Conservation (phyloP, 2,797 vertebrate species). For the Sebastes elongatus region DNA sequence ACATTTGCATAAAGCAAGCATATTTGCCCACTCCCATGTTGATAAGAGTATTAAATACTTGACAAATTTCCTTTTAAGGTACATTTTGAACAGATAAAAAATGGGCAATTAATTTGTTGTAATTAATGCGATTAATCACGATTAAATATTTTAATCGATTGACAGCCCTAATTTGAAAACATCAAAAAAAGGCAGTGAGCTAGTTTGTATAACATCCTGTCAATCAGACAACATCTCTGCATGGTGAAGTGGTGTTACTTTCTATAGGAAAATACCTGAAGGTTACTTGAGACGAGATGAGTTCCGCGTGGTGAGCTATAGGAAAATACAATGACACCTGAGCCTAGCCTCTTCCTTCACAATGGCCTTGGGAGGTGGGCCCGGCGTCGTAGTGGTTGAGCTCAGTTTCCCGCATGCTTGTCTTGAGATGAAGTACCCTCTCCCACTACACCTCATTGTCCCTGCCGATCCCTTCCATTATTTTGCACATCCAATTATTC, state of each 20-base stretch:
- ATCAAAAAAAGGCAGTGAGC: background rate
- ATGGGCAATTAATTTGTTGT: too few species aligned
- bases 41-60: too few species aligned
- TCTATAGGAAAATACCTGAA: constrained; percentile 71
- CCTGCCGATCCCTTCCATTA: constrained; percentile 50
- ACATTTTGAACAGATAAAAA: too few species aligned
- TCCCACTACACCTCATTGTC: constrained; percentile 58
- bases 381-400: constrained; percentile 31
- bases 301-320: constrained; percentile 66
- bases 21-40: too few species aligned
- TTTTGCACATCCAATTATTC: constrained; percentile 71
- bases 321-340: constrained; percentile 78
- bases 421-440: constrained; percentile 68
- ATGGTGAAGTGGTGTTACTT: constrained; percentile 43
- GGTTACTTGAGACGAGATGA: constrained; percentile 72
- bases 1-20: too few species aligned
- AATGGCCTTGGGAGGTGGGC: constrained; percentile 74
- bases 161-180: background rate
- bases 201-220: background rate
- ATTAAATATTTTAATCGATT: too few species aligned
- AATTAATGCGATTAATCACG: too few species aligned
- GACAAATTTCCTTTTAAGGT: too few species aligned
- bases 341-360: constrained; percentile 70
- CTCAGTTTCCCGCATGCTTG: constrained; percentile 66
- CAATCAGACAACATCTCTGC: constrained; percentile 10